Evolutionary conservation across 2,797 vertebrate genomes (phyloP).

Genomic region (Acanthurus lineatus): DNA sequence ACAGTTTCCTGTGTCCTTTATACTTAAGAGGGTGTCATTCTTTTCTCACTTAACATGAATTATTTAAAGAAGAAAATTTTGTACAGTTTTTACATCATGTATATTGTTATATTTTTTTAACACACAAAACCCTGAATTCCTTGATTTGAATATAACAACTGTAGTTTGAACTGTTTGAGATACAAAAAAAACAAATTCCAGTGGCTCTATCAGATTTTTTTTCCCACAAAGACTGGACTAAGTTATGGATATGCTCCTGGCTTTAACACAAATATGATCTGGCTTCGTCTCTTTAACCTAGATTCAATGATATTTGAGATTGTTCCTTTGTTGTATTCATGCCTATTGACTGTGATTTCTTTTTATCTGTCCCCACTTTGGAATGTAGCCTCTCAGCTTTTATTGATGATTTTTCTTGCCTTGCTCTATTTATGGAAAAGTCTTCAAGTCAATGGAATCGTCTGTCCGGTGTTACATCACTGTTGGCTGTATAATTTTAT

Average conservation of each 20-base stretch:
- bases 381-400: conserved; percentile 46
- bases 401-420: conserved; percentile 36
- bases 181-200: conserved; percentile 11
- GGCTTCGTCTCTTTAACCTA: conserved; percentile 47
- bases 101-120: background rate
- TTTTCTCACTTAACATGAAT: too few relatives aligned
- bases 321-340: conserved; percentile 51
- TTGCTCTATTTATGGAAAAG: conserved; percentile 55
- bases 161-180: conserved; percentile 7
- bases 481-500: conserved; percentile 44
- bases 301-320: conserved; percentile 66
- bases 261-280: conserved; percentile 31
- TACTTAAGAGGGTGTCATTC: background rate
- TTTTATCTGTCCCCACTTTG: conserved; percentile 51
- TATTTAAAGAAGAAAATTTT: too few relatives aligned
- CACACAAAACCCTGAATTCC: background rate
- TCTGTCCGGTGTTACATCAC: conserved; percentile 64
- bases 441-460: conserved; percentile 44
- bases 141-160: background rate
- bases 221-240: conserved; percentile 25
- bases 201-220: conserved; percentile 12
- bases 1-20: too few relatives aligned
- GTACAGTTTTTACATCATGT: background rate
- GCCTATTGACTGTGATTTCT: conserved; percentile 26
- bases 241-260: conserved; percentile 26